Base-by-base conservation (phyloP, 2,797 vertebrate genomes). In the Forpus xanthops region DNA sequence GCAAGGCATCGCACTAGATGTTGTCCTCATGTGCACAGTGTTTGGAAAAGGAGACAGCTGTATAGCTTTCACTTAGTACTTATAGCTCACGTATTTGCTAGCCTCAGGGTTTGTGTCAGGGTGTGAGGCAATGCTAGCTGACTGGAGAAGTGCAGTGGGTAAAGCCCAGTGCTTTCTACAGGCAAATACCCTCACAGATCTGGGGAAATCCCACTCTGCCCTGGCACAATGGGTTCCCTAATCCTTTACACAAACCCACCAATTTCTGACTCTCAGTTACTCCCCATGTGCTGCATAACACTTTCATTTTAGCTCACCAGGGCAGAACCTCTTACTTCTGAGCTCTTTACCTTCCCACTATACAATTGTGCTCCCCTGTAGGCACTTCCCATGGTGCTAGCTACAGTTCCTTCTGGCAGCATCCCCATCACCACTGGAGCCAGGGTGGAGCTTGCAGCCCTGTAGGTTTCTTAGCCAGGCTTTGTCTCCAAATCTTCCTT, bases 1-100 rank as follows among this genome's bases (percentile, higher is more conserved):
- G 3, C 6, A 1, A 3, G 24, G 11, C 2, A 1, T 71, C 52
- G 5, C 7, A 2, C 19, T 3, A 1, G 20, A 1, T 9, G 28
- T 13, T 39, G n/a, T 44, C 41, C 35, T 2, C 10, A 4, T 1
- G 3, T 47, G 42, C 31, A 19, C 3, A 2, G 52, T 4, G 12
- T 33, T 49, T 44, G 21, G 37, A 27, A 73, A 62, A 50, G 24
- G 35, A 33, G 30, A 39, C 23, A 49, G 25, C 16, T 21, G 35
- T 11, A 20, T 18, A 13, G 31, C 25, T 65, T 39, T 49, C 44
- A 10, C 50, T 25, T 13, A 9, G 62, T 30, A 5, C 42, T 71
- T 71, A 33, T 1, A n/a, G 20, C 45, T 65, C 8, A 1, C 52
- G 56, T 70, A 11, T 49, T 47, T 24, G 21, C 31, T 16, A 28